Evolutionary conservation across 2,113 vertebrate species (phyloP).

Genomic region (Brachyhypopomus occidentalis): DNA sequence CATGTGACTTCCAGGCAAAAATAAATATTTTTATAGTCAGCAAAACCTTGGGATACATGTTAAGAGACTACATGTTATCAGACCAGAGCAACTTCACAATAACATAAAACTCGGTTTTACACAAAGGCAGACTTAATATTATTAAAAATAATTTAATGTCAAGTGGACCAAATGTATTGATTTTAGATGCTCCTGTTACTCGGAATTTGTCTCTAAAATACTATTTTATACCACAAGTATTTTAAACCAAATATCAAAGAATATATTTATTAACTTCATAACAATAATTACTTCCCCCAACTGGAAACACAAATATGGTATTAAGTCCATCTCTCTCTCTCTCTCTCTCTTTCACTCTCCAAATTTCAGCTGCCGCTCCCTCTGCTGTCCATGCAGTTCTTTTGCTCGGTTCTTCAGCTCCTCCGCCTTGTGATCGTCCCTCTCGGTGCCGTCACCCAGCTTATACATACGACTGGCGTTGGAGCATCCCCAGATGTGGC

Average conservation of each 20-base stretch:
- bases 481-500: conserved; percentile 91
- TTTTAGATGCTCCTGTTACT: no score
- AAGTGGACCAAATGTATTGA: no score
- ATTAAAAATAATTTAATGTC: no score
- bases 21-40: no score
- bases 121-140: no score
- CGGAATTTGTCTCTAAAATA: no score
- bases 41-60: no score
- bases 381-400: conserved; percentile 80
- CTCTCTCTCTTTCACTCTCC: conserved; percentile 64
- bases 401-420: conserved; percentile 85
- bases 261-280: background rate
- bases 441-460: conserved; percentile 85
- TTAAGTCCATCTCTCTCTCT: conserved; percentile 37
- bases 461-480: conserved; percentile 96
- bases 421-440: conserved; percentile 85
- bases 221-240: no score
- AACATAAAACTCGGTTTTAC: no score
- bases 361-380: conserved; percentile 70
- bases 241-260: background rate
- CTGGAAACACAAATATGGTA: conserved; percentile 53
- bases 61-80: no score
- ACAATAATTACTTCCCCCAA: background rate
- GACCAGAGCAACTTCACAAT: no score
- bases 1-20: no score